These are phyloP conservation scores for Luperina nickerlii DNA, from an alignment of 2,888 invertebrate species.

Conservation along the genomic window DNA sequence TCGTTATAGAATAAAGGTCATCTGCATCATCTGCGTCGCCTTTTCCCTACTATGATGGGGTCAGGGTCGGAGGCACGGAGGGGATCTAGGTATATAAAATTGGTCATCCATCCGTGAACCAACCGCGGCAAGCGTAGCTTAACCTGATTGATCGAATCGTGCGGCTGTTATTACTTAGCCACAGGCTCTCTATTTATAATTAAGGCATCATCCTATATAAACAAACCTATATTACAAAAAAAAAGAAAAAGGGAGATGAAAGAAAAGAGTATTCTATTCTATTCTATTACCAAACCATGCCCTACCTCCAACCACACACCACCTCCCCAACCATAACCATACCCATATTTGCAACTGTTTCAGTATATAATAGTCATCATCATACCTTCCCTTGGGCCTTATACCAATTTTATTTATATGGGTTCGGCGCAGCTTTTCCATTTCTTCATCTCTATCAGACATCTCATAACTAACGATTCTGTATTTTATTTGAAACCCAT, in stretches of 20 bases:
- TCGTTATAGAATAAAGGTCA: not conserved
- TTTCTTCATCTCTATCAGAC: not conserved
- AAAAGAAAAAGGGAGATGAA: too few species aligned
- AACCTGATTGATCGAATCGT: not conserved
- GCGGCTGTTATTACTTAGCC: not conserved
- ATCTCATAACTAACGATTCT: not conserved
- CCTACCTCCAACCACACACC: too few species aligned
- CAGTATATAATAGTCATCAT: not conserved
- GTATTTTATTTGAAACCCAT: slow-evolving; percentile 1
- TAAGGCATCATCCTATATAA: too few species aligned
- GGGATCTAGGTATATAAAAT: not conserved
- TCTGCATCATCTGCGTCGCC: not conserved
- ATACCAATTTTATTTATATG: slow-evolving; percentile 17
- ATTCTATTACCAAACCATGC: too few species aligned
- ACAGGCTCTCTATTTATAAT: too few species aligned
- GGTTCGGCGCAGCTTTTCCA: not conserved
- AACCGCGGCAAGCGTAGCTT: not conserved
- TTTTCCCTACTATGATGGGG: not conserved
- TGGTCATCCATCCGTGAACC: not conserved
- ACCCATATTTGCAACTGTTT: not conserved
- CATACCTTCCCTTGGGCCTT: not conserved
- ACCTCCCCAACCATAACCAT: too few species aligned
- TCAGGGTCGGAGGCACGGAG: not conserved
- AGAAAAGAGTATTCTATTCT: too few species aligned
- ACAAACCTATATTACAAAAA: too few species aligned